These are phyloP conservation scores for Himalopsyche tibetana DNA, from an alignment of 2,888 invertebrate species.

Conservation along the genomic window DNA sequence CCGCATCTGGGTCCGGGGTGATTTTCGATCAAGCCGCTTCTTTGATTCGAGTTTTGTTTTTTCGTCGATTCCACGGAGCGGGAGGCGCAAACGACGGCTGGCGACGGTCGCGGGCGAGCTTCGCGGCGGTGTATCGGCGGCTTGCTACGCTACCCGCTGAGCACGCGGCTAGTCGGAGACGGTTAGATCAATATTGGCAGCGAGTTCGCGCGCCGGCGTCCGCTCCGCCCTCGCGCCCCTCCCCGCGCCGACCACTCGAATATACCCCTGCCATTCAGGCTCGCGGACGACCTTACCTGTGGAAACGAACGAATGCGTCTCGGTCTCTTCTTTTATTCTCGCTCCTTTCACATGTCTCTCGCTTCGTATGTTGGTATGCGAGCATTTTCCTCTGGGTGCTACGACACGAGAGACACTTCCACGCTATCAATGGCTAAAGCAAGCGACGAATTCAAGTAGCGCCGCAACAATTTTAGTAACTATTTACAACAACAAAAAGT, in stretches of 20 bases:
- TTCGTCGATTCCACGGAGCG: constrained; percentile 17
- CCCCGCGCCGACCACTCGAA: constrained; percentile 47
- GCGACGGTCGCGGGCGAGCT: constrained; percentile 31
- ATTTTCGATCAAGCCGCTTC: constrained; percentile 19
- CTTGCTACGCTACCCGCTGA: constrained; percentile 44
- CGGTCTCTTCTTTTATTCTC: neutral
- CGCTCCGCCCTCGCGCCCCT: constrained; percentile 29
- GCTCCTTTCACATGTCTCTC: constrained; percentile 33
- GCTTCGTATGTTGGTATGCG: neutral
- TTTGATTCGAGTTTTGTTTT: constrained; percentile 19
- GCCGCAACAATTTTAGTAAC: too few relatives aligned
- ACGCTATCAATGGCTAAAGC: too few relatives aligned
- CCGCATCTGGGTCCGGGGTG: constrained; percentile 41
- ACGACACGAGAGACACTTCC: neutral
- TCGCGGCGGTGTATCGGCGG: constrained; percentile 49
- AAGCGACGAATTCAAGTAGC: too few relatives aligned
- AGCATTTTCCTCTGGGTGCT: constrained; percentile 20
- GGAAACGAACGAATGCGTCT: constrained; percentile 36
- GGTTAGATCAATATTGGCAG: constrained; percentile 62
- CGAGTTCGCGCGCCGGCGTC: constrained; percentile 43
- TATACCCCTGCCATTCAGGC: constrained; percentile 41
- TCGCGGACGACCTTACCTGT: constrained; percentile 46
- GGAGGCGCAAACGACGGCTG: constrained; percentile 11
- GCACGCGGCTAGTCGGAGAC: constrained; percentile 57
- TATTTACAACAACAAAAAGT: too few relatives aligned